phyloP scores from a whole-genome alignment of 1,140 invertebrate genomes.

The Chrysopa pallens region DNA sequence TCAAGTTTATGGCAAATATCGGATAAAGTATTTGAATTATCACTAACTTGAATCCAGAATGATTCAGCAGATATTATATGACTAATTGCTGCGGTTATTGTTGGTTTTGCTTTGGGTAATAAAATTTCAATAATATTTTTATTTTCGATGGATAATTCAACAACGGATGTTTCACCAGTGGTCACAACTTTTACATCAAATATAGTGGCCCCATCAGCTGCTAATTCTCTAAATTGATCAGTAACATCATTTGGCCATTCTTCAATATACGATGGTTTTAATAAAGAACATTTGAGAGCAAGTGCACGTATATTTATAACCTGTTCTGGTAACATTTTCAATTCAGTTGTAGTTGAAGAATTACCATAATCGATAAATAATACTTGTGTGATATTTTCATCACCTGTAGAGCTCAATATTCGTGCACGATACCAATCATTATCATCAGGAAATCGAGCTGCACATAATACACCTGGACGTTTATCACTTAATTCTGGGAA shows the following conservation, averaged over 20 bases:
- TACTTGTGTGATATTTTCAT: constrained; percentile 34
- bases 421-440: constrained; percentile 49
- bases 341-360: constrained; percentile 33
- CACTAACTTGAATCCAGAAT: constrained; percentile 37
- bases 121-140: constrained; percentile 40
- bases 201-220: constrained; percentile 39
- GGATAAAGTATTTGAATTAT: no score
- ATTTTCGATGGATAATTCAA: constrained; percentile 38
- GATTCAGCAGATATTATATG: constrained; percentile 34
- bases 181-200: constrained; percentile 41
- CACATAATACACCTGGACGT: constrained; percentile 38
- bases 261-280: constrained; percentile 35
- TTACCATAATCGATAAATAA: constrained; percentile 60
- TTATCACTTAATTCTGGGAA: constrained; percentile 28
- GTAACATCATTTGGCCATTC: constrained; percentile 41
- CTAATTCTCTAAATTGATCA: constrained; percentile 40
- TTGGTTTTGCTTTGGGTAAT: constrained; percentile 16
- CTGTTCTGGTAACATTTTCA: constrained; percentile 40
- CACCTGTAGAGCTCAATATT: constrained; percentile 36
- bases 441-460: constrained; percentile 48
- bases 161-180: constrained; percentile 41
- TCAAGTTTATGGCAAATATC: no score
- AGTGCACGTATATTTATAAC: constrained; percentile 36
- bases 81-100: constrained; percentile 25
- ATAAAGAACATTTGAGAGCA: constrained; percentile 40